phyloP scores from a whole-genome alignment of 2,888 invertebrate genomes.

The Drosophila stalkeri region DNA sequence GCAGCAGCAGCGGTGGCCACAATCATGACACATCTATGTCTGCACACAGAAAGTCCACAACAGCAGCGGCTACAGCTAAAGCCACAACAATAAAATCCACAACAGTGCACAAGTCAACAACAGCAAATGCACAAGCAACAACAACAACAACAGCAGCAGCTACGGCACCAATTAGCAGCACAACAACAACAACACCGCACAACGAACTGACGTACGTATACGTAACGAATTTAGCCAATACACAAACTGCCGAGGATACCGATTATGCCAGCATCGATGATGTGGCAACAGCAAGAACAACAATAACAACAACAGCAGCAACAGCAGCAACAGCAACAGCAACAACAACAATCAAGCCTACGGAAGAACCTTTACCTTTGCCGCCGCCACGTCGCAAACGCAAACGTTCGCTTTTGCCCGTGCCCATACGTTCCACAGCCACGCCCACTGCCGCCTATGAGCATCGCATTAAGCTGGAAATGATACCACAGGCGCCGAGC shows the following conservation, averaged over 20 bases:
- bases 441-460: slow-evolving; percentile 73
- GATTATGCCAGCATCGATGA: slow-evolving; percentile 72
- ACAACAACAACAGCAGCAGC: slow-evolving; percentile 6
- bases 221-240: slow-evolving; percentile 82
- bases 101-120: slow-evolving; percentile 56
- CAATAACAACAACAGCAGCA: slow-evolving; percentile 2
- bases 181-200: slow-evolving; percentile 55
- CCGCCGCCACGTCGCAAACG: slow-evolving; percentile 84
- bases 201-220: slow-evolving; percentile 85
- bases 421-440: slow-evolving; percentile 61
- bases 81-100: slow-evolving; percentile 44
- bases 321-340: not conserved
- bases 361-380: slow-evolving; percentile 5
- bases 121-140: not conserved
- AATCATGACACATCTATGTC: slow-evolving; percentile 49
- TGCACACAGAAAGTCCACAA: slow-evolving; percentile 56
- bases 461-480: slow-evolving; percentile 71
- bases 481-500: slow-evolving; percentile 74
- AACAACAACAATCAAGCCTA: not conserved
- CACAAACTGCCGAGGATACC: slow-evolving; percentile 57
- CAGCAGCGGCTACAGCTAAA: slow-evolving; percentile 32
- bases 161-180: slow-evolving; percentile 15
- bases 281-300: slow-evolving; percentile 7
- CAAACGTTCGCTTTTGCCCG: slow-evolving; percentile 79
- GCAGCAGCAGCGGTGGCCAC: slow-evolving; percentile 12